Base-by-base conservation (phyloP, 2,888 invertebrate genomes). In the Folsomia manolachei region DNA sequence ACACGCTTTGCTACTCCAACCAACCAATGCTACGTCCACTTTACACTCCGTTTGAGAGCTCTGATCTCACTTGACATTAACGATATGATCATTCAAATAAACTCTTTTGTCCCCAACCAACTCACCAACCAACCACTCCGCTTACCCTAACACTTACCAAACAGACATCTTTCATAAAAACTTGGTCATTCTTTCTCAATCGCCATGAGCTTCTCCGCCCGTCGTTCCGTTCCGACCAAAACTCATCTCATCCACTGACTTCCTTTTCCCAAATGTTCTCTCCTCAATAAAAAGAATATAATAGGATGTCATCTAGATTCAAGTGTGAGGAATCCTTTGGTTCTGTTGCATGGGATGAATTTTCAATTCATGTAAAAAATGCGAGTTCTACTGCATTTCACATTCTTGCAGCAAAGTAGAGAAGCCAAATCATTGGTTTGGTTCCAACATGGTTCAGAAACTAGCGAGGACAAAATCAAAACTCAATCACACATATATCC, bases 11-110 rank as follows among this genome's bases (percentile, higher is more conserved):
- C 64, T 2, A 27, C 19, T n/a, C 19, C 19, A 24, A 66, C 39
- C 65, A 66, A n/a, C 51, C 9, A 51, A 51, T 51, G 27, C 27
- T 66, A 66, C 65, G 56, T 56, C 56, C 56, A 56, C 56, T 56
- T 56, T 56, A 56, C 56, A 56, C 56, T 56, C 56, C 56, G 56
- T 56, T 56, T 56, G 56, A 56, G 19, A 56, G 56, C 56, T 19
- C 21, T 56, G 56, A n/a, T 56, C 56, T 56, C 56, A 56, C 56
- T 56, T 56, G 56, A 56, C 56, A 56, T 56, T 56, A 56, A 56
- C 11, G 56, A 56, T 56, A 56, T 56, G 56, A 56, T 56, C 56
- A 56, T 56, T 56, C 56, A 56, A 56, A 56, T 56, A 56, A 56
- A 56, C 56, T 56, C 56, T 56, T 56, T 56, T 56, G 56, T 56